Percentiles rank a stretch among this genome's conserved stretches.
Conservation (phyloP, 2,888 invertebrate genomes). For the Rhagophthalmus giganteus region DNA sequence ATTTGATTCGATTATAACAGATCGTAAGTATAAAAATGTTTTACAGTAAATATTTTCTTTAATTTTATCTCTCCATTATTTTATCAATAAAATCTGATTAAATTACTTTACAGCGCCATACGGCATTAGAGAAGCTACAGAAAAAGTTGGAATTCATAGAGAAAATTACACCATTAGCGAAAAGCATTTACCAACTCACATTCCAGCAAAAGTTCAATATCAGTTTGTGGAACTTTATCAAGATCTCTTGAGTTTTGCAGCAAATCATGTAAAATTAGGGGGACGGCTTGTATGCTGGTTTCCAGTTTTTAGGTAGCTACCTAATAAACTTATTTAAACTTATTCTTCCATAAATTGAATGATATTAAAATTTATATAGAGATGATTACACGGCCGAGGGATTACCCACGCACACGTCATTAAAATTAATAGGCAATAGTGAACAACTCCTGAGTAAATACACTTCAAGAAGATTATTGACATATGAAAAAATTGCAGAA, state of each 20-base stretch:
- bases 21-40: slow-evolving; percentile 70
- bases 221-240: slow-evolving; percentile 77
- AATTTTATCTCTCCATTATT: not conserved
- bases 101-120: slow-evolving; percentile 79
- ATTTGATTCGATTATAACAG: slow-evolving; percentile 94
- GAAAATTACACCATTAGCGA: slow-evolving; percentile 66
- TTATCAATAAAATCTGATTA: not conserved
- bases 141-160: slow-evolving; percentile 73
- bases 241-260: slow-evolving; percentile 85
- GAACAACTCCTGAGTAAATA: slow-evolving; percentile 85
- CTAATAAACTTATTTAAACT: slow-evolving; percentile 11
- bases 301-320: slow-evolving; percentile 76
- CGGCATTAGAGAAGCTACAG: slow-evolving; percentile 93
- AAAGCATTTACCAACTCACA: slow-evolving; percentile 69
- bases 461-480: slow-evolving; percentile 81
- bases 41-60: not conserved
- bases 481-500: slow-evolving; percentile 76
- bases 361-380: slow-evolving; percentile 54
- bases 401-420: slow-evolving; percentile 79
- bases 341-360: too few species aligned
- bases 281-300: slow-evolving; percentile 95
- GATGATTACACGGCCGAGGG: slow-evolving; percentile 71
- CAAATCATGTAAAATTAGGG: slow-evolving; percentile 70
- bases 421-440: slow-evolving; percentile 78
- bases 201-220: slow-evolving; percentile 86